These are phyloP conservation scores for Coryphaenoides rupestris DNA, from an alignment of 2,113 vertebrate genomes.

Conservation along the genomic window DNA sequence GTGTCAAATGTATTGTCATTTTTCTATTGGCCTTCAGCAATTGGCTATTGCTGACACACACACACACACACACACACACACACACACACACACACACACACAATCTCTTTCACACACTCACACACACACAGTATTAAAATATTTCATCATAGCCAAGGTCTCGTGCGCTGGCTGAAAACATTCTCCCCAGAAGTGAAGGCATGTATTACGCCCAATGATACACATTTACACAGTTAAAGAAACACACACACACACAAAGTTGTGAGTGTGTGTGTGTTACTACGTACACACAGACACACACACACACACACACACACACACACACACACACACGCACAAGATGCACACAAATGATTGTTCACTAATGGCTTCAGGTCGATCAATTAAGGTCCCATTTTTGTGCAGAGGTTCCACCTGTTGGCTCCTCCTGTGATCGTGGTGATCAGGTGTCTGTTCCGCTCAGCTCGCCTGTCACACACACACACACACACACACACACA, in stretches of 20 bases:
- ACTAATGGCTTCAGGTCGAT: constrained; percentile 47
- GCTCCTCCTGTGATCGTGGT: constrained; percentile 35
- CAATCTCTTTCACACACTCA: no score
- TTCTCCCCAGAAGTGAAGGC: no score
- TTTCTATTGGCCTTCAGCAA: no score
- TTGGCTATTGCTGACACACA: no score
- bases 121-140: no score
- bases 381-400: constrained; percentile 69
- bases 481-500: no score
- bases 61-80: no score
- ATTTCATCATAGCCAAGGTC: no score
- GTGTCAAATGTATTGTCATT: no score
- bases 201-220: no score
- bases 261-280: background rate
- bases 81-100: no score
- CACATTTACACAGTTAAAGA: background rate
- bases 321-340: constrained; percentile 30
- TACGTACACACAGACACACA: background rate
- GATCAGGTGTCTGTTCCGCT: constrained; percentile 54
- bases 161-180: no score
- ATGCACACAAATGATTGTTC: background rate
- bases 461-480: constrained; percentile 58
- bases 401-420: constrained; percentile 63
- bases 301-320: background rate
- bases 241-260: background rate